Evolutionary conservation across 2,888 invertebrate species (phyloP), one percentile per base, ranked within the genome.

Genomic region (Leucophenga maculata): DNA sequence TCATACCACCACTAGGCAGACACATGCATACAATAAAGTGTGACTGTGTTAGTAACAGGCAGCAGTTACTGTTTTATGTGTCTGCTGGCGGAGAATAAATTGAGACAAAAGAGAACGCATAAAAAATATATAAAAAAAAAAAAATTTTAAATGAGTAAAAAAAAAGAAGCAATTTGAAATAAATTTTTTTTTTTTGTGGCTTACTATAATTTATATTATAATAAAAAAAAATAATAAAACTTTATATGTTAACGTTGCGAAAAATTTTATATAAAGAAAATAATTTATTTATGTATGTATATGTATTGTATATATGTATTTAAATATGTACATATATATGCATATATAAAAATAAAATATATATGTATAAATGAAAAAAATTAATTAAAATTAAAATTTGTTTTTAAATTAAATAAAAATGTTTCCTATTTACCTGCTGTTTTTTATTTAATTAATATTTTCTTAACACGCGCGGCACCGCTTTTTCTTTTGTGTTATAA

Each of bases 401-500:
- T 26, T 26, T 26, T 26, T 26, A 26, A 26, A 26, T 26, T 26
- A 26, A 26, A 26, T 3, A 26, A 26, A 26, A 46, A 14, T 46
- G 2, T 46, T 46, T 46, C 3, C 2, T 46, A 46, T 46, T 46
- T 54, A 39, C 22, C 4, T 18, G 14, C 32, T 26, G 4, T 31
- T 31, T 59, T 57, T 13, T 44, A 46, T 11, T 9, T 16, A 11
- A 50, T 50, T 13, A 50, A 18, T n/a, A n/a, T 50, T 50, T n/a
- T 16, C 16, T n/a, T 50, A 14, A 1, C n/a, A 8, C 59, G 59
- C 57, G 26, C 26, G 26, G 3, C 26, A n/a, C n/a, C n/a, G n/a
- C n/a, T n/a, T 54, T 69, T 69, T 69, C 11, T 54, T 65, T 65
- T 66, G 6, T 4, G 50, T 50, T 13, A 50, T 50, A 16, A 50